phyloP scores from a whole-genome alignment of 2,888 invertebrate species.

The Ganaspis brasiliensis region DNA sequence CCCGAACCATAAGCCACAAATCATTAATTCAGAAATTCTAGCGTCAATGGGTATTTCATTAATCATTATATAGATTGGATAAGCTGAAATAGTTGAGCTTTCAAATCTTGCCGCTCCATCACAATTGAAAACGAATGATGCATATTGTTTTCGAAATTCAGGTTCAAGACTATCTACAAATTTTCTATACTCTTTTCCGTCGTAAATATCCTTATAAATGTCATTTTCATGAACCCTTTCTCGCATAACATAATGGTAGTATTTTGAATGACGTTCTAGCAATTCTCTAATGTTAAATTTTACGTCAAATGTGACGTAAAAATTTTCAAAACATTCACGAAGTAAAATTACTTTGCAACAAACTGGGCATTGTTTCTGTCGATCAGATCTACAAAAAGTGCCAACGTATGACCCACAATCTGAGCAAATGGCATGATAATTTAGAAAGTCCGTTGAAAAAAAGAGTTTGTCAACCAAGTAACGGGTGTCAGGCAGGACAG shows the following conservation, averaged over 20 bases:
- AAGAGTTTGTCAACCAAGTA: background rate
- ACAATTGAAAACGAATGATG: slow-evolving; percentile 48
- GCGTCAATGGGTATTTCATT: slow-evolving; percentile 54
- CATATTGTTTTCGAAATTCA: background rate
- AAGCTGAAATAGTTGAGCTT: slow-evolving; percentile 51
- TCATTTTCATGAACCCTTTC: slow-evolving; percentile 39
- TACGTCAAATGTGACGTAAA: background rate
- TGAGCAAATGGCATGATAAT: background rate
- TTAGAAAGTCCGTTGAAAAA: background rate
- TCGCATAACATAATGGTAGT: slow-evolving; percentile 39
- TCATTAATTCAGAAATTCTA: slow-evolving; percentile 38
- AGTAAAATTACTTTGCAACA: background rate
- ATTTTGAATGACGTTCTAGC: slow-evolving; percentile 28
- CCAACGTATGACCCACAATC: background rate
- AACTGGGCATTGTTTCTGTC: background rate
- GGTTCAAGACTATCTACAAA: slow-evolving; percentile 4
- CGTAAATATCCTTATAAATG: slow-evolving; percentile 48
- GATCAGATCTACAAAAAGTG: background rate
- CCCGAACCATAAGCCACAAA: slow-evolving; percentile 50
- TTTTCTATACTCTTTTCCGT: slow-evolving; percentile 49
- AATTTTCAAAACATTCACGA: background rate
- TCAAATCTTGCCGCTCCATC: slow-evolving; percentile 53
- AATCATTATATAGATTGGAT: slow-evolving; percentile 53
- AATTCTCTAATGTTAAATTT: slow-evolving; percentile 16
- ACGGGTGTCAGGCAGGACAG: background rate